These are phyloP conservation scores for Tribolium freemani DNA, from an alignment of 2,888 invertebrate genomes.

Conservation along the genomic window DNA sequence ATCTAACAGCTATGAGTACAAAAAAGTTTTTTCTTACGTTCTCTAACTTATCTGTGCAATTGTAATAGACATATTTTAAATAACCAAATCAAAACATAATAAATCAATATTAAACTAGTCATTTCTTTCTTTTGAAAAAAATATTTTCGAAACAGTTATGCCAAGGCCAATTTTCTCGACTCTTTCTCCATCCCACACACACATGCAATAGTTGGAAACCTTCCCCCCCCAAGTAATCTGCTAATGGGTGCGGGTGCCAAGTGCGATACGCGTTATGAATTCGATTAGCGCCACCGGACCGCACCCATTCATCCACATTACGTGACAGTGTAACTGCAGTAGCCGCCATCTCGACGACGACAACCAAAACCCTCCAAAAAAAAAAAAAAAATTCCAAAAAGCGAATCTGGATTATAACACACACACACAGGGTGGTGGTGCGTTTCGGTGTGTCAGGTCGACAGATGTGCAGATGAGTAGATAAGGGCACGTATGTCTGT, in stretches of 20 bases:
- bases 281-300: constrained; percentile 54
- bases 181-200: background rate
- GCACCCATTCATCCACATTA: constrained; percentile 53
- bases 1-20: no score
- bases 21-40: no score
- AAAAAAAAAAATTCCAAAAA: background rate
- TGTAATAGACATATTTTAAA: no score
- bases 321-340: constrained; percentile 46
- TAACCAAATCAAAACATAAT: no score
- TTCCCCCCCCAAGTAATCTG: constrained; percentile 50
- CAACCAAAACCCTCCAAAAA: background rate
- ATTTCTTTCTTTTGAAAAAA: no score
- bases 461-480: constrained; percentile 59
- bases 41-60: background rate
- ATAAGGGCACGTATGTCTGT: constrained; percentile 54
- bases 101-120: no score
- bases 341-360: constrained; percentile 40
- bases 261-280: constrained; percentile 58
- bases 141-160: no score
- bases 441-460: constrained; percentile 45
- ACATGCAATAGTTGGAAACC: background rate
- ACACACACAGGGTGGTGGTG: background rate
- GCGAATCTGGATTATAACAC: background rate
- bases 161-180: background rate
- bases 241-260: constrained; percentile 53